Evolutionary conservation across 2,888 invertebrate species (phyloP).

Genomic region (Netelia melanura): DNA sequence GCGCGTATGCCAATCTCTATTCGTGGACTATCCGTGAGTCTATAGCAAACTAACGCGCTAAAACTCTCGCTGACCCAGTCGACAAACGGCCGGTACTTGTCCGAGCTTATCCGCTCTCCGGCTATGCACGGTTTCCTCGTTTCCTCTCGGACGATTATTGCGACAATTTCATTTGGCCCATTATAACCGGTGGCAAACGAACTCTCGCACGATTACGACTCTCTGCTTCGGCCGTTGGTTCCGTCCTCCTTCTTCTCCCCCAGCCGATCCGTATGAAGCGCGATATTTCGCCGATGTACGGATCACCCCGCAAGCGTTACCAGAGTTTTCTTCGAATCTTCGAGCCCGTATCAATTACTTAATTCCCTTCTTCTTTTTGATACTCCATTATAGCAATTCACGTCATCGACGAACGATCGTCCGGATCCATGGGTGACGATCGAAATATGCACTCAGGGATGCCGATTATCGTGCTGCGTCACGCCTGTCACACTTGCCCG

Average conservation of each 20-base stretch:
- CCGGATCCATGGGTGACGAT: too few relatives aligned
- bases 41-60: constrained; percentile 37
- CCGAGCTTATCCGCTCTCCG: constrained; percentile 71
- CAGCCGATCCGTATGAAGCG: too few relatives aligned
- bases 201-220: constrained; percentile 53
- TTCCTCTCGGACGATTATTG: constrained; percentile 77
- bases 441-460: too few relatives aligned
- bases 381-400: too few relatives aligned
- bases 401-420: too few relatives aligned
- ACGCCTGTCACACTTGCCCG: constrained; percentile 1
- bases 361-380: too few relatives aligned
- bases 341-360: too few relatives aligned
- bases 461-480: too few relatives aligned
- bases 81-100: constrained; percentile 66
- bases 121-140: constrained; percentile 43
- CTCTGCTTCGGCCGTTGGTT: constrained; percentile 49
- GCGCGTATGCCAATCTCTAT: constrained; percentile 6
- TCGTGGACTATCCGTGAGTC: constrained; percentile 29
- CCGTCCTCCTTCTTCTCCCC: constrained; percentile 54
- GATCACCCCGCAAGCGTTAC: background rate
- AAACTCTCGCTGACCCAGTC: constrained; percentile 26
- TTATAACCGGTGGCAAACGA: constrained; percentile 75
- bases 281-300: constrained; percentile 1
- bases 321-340: too few relatives aligned
- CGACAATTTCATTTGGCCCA: constrained; percentile 80